Evolutionary conservation across 2,888 invertebrate genomes (phyloP).

Genomic region (Podotricha telesiphe): DNA sequence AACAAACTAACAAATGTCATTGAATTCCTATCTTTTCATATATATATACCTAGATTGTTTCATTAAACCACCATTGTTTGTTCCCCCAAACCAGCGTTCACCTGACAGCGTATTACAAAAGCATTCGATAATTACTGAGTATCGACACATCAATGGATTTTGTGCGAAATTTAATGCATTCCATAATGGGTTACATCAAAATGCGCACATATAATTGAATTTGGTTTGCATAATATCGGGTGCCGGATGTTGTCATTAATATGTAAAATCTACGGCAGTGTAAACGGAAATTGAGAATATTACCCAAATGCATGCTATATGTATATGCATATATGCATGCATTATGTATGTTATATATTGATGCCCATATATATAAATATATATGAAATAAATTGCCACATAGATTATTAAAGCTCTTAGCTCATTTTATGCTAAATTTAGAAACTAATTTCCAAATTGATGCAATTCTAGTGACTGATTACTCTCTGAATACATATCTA

Average conservation of each 20-base stretch:
- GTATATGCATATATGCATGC: conserved; percentile 17
- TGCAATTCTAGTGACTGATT: too few relatives aligned
- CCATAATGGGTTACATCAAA: conserved; percentile 40
- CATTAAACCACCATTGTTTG: conserved; percentile 11
- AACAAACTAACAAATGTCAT: too few relatives aligned
- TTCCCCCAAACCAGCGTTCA: neutral
- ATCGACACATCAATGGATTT: conserved; percentile 50
- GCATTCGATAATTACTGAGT: neutral
- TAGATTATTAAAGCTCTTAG: neutral
- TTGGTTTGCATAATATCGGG: conserved; percentile 57
- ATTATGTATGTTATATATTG: conserved; percentile 11
- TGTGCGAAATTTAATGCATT: conserved; percentile 50
- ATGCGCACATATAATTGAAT: conserved; percentile 52
- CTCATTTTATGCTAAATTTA: neutral
- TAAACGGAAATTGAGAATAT: conserved; percentile 47
- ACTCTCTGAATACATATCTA: too few relatives aligned
- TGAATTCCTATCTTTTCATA: too few relatives aligned
- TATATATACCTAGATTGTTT: neutral
- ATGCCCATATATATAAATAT: too few relatives aligned
- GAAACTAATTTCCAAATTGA: neutral
- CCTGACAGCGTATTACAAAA: neutral
- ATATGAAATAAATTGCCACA: neutral
- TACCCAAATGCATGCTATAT: conserved; percentile 36
- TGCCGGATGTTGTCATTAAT: conserved; percentile 48
- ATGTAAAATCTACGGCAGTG: conserved; percentile 50